phyloP scores from a whole-genome alignment of 1,140 invertebrate genomes.

The Diabrotica virgifera region DNA sequence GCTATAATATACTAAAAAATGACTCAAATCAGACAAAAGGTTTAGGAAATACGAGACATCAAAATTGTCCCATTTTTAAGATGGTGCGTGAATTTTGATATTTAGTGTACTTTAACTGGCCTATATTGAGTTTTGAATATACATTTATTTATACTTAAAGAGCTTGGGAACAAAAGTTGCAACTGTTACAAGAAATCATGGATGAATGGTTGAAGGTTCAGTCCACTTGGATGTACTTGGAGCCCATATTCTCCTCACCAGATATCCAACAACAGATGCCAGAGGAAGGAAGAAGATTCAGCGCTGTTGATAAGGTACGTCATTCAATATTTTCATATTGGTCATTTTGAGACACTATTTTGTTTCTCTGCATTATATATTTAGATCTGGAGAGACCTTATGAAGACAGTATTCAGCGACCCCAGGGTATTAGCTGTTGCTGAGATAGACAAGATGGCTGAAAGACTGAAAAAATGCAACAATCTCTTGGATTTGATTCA shows the following conservation, averaged over 20 bases:
- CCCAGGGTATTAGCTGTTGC: constrained; percentile 81
- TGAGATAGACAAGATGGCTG: constrained; percentile 90
- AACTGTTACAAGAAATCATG: constrained; percentile 83
- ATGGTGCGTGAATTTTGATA: too few relatives aligned
- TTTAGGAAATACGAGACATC: too few relatives aligned
- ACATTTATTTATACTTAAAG: constrained; percentile 48
- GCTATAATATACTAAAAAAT: too few relatives aligned
- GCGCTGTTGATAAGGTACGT: constrained; percentile 81
- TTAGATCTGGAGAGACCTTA: constrained; percentile 88
- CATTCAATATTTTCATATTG: too few relatives aligned
- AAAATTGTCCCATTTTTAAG: too few relatives aligned
- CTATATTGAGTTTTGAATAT: not conserved
- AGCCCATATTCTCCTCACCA: constrained; percentile 96
- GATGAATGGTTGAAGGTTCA: constrained; percentile 97
- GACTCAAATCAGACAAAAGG: too few relatives aligned
- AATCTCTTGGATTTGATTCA: constrained; percentile 85
- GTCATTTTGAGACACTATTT: too few relatives aligned
- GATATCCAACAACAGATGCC: constrained; percentile 97
- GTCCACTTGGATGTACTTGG: constrained; percentile 94
- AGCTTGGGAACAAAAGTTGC: constrained; percentile 75
- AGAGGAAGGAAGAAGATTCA: constrained; percentile 85
- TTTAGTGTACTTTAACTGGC: too few relatives aligned
- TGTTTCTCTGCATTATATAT: not conserved
- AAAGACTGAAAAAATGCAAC: constrained; percentile 86
- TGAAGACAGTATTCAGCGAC: constrained; percentile 79